Evolutionary conservation across 2,113 vertebrate genomes (phyloP).

Genomic region (Osmerus mordax): DNA sequence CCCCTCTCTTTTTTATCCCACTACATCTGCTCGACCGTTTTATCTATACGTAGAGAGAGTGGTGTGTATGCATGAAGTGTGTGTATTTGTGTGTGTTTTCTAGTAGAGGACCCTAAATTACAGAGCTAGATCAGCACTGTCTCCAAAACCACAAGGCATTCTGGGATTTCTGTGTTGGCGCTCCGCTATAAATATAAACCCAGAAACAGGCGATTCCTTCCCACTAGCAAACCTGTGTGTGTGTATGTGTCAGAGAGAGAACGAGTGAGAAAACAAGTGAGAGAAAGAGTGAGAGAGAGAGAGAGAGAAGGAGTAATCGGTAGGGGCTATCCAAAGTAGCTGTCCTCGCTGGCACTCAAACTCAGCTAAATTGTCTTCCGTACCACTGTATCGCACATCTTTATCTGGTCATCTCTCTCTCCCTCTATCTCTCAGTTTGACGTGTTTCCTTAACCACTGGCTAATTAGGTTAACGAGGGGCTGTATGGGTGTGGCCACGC

Average conservation of each 20-base stretch:
- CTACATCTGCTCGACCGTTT: no score
- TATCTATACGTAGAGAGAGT: no score
- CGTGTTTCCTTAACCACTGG: conserved; percentile 27
- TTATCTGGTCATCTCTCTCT: conserved; percentile 5
- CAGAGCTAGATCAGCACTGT: conserved; percentile 56
- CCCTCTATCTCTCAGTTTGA: conserved; percentile 11
- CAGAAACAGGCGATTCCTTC: conserved; percentile 54
- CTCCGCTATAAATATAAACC: conserved; percentile 56
- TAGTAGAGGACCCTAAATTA: conserved; percentile 69
- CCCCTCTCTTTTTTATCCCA: not conserved
- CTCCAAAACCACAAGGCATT: conserved; percentile 68
- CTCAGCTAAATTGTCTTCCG: not conserved
- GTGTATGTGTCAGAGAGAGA: conserved; percentile 11
- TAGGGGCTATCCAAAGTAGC: not conserved
- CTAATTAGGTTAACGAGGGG: conserved; percentile 52
- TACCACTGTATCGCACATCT: not conserved
- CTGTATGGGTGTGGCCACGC: conserved; percentile 52
- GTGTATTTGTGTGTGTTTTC: conserved; percentile 31
- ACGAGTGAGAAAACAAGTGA: not conserved
- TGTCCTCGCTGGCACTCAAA: not conserved
- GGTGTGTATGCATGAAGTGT: conserved; percentile 3
- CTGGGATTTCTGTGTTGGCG: conserved; percentile 60
- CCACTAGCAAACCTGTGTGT: conserved; percentile 33
- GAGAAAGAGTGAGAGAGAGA: conserved; percentile 8
- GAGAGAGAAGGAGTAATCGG: not conserved